Conservation (phyloP, 2,113 vertebrate genomes). For the Noctilio leporinus region DNA sequence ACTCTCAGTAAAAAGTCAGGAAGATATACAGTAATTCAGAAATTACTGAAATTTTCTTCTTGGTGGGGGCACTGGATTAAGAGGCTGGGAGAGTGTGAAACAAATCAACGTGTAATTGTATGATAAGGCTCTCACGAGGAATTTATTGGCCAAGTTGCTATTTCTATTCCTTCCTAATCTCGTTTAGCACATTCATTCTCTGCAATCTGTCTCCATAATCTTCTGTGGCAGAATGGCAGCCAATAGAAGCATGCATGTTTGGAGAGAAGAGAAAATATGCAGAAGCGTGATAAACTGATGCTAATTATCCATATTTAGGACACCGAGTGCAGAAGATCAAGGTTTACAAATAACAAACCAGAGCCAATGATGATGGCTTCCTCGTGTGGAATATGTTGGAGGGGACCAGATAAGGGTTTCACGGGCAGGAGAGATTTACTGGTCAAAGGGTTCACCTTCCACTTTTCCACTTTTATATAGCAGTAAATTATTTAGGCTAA, state of each 20-base stretch:
- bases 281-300: conserved; percentile 99
- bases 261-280: conserved; percentile 97
- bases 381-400: conserved; percentile 92
- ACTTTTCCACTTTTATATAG: conserved; percentile 84
- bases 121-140: conserved; percentile 99
- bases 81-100: conserved; percentile 99
- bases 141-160: conserved; percentile 99
- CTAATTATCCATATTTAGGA: conserved; percentile 99
- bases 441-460: conserved; percentile 91
- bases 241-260: conserved; percentile 93
- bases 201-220: conserved; percentile 99
- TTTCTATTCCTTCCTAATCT: conserved; percentile 99
- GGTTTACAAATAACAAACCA: conserved; percentile 93
- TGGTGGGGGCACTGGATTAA: conserved; percentile 98
- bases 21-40: conserved; percentile 89
- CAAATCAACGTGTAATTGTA: conserved; percentile 99
- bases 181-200: conserved; percentile 98
- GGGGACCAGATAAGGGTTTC: conserved; percentile 97
- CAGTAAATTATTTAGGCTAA: conserved; percentile 95
- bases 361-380: conserved; percentile 93
- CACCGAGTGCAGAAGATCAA: conserved; percentile 98
- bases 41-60: conserved; percentile 91
- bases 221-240: conserved; percentile 97
- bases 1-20: conserved; percentile 82
- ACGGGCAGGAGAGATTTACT: conserved; percentile 95